Conservation (phyloP, 1,140 invertebrate genomes). For the Brachionus plicatilis region DNA sequence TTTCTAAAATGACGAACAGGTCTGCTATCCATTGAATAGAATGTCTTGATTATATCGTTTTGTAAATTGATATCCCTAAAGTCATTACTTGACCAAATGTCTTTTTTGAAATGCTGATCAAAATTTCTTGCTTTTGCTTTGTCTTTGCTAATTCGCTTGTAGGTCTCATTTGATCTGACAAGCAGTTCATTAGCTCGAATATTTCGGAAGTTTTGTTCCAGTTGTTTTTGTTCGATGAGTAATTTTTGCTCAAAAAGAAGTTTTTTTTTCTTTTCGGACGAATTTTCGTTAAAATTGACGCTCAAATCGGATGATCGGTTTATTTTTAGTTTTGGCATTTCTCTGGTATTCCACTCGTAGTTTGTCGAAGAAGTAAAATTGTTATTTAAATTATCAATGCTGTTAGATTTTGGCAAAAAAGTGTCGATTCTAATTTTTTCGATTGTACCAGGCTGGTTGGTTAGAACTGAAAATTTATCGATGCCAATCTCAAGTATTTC, state of each 20-base stretch:
- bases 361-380: neutral
- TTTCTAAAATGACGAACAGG: neutral
- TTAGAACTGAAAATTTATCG: constrained; percentile 15
- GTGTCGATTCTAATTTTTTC: constrained; percentile 5
- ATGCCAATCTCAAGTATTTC: neutral
- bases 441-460: neutral
- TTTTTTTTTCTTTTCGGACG: neutral
- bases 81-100: neutral
- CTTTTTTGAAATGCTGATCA: neutral
- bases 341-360: constrained; percentile 7
- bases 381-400: neutral
- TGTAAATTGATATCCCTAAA: constrained; percentile 9
- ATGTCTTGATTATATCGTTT: constrained; percentile 17
- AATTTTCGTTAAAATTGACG: neutral
- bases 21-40: constrained; percentile 15
- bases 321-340: constrained; percentile 22
- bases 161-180: neutral
- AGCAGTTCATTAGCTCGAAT: neutral
- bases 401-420: neutral
- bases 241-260: constrained; percentile 38
- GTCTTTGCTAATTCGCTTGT: neutral
- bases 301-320: neutral
- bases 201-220: neutral
- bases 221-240: neutral
- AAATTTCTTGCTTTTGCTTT: neutral